A percentile compares a stretch with the other conserved stretches of the same genome.
phyloP scores from a whole-genome alignment of 2,888 invertebrate species.

The Gortyna flavago region DNA sequence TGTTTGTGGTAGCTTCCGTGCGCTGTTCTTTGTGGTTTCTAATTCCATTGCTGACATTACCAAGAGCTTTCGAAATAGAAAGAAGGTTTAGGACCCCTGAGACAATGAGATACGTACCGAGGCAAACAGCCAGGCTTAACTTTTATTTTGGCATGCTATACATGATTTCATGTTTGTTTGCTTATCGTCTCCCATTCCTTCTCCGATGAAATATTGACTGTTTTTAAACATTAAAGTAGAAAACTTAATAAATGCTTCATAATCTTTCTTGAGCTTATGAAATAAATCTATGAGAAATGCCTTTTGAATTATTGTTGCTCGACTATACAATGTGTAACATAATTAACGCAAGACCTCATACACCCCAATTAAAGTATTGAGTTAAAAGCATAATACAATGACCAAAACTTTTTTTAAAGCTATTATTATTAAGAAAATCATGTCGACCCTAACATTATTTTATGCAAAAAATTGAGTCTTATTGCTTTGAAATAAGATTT shows the following conservation, averaged over 20 bases:
- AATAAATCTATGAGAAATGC: slow-evolving; percentile 30
- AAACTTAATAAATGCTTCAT: slow-evolving; percentile 26
- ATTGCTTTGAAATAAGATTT: no score
- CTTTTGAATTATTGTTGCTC: slow-evolving; percentile 28
- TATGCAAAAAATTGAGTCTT: no score
- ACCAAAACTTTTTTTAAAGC: no score
- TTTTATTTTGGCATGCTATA: slow-evolving; percentile 97
- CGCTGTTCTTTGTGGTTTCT: slow-evolving; percentile 97
- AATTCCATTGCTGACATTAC: slow-evolving; percentile 96
- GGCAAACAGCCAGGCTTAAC: slow-evolving; percentile 97
- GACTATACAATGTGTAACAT: no score
- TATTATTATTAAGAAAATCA: no score
- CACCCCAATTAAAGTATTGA: no score
- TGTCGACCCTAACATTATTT: no score
- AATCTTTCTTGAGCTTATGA: slow-evolving; percentile 44
- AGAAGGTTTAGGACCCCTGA: slow-evolving; percentile 95
- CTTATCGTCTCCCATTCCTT: slow-evolving; percentile 91
- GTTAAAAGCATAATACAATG: no score
- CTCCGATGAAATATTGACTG: slow-evolving; percentile 72
- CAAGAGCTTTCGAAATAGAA: slow-evolving; percentile 97
- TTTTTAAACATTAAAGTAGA: slow-evolving; percentile 4
- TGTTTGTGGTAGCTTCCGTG: slow-evolving; percentile 95
- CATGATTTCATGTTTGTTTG: slow-evolving; percentile 94
- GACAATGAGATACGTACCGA: slow-evolving; percentile 95
- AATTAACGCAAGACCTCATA: no score